Percentiles rank a stretch among this genome's conserved stretches.
Evolutionary conservation across 2,797 vertebrate species (phyloP).

Genomic region (Alca torda): DNA sequence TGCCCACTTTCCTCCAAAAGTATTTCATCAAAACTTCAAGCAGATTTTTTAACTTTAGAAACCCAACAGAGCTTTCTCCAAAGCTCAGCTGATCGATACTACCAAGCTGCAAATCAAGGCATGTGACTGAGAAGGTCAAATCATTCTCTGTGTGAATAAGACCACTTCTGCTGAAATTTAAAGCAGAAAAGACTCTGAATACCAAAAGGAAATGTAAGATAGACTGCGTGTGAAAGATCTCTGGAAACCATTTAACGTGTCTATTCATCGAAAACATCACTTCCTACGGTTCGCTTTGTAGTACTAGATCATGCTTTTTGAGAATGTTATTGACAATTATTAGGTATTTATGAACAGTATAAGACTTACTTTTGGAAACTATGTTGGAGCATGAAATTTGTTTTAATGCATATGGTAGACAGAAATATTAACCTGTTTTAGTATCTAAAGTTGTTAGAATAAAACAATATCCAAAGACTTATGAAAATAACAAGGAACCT

Average conservation of each 20-base stretch:
- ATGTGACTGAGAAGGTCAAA: background rate
- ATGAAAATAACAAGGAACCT: background rate
- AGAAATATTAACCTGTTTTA: background rate
- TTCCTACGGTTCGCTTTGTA: background rate
- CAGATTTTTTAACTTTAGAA: background rate
- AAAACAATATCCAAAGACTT: background rate
- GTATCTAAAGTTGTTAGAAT: background rate
- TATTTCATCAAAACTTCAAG: background rate
- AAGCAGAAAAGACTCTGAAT: background rate
- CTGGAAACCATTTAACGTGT: background rate
- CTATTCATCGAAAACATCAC: background rate
- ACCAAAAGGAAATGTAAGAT: background rate
- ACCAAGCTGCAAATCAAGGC: background rate
- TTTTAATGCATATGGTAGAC: background rate
- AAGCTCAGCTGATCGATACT: background rate
- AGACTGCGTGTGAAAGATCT: background rate
- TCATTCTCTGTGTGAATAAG: background rate
- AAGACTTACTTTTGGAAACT: background rate
- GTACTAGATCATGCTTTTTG: background rate
- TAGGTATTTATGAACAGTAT: background rate
- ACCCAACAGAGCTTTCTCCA: background rate
- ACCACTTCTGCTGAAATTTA: background rate
- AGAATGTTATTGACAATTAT: background rate
- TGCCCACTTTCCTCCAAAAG: background rate
- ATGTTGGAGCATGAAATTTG: background rate